These are phyloP conservation scores for Tenualosa ilisha DNA, from an alignment of 2,797 vertebrate species.

Conservation along the genomic window DNA sequence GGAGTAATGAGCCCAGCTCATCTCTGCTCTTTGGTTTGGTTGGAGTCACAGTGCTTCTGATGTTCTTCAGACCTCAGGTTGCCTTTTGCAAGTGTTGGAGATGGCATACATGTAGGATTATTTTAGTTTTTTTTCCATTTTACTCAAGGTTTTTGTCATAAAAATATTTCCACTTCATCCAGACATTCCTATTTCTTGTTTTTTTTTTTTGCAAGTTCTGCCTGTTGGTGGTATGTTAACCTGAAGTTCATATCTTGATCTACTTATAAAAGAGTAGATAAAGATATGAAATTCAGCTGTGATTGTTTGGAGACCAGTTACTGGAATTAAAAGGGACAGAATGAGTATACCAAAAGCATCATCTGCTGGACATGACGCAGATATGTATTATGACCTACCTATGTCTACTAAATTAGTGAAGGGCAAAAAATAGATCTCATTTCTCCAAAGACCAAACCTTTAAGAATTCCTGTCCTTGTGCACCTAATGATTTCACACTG, in stretches of 20 bases:
- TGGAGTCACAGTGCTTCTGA: slow-evolving; percentile 49
- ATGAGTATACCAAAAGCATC: neutral
- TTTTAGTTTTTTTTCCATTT: slow-evolving; percentile 39
- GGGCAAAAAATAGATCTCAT: neutral
- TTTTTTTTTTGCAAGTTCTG: neutral
- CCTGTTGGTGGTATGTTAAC: neutral
- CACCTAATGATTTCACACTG: neutral
- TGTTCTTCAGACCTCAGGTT: slow-evolving; percentile 45
- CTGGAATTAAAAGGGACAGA: neutral
- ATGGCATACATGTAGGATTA: slow-evolving; percentile 50
- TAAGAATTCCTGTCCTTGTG: neutral
- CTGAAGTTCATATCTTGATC: neutral
- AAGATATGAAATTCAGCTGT: neutral
- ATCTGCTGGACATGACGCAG: neutral
- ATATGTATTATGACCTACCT: neutral
- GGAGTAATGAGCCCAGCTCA: neutral
- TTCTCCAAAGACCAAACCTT: neutral
- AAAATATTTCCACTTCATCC: neutral
- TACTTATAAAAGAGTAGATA: neutral
- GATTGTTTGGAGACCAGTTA: neutral
- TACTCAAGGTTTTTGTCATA: neutral
- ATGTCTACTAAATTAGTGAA: neutral
- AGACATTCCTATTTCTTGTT: neutral
- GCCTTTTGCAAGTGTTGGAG: slow-evolving; percentile 44
- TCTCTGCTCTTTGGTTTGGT: neutral